These are phyloP conservation scores for Panthera leo DNA, from an alignment of 2,113 vertebrate species.

Conservation along the genomic window DNA sequence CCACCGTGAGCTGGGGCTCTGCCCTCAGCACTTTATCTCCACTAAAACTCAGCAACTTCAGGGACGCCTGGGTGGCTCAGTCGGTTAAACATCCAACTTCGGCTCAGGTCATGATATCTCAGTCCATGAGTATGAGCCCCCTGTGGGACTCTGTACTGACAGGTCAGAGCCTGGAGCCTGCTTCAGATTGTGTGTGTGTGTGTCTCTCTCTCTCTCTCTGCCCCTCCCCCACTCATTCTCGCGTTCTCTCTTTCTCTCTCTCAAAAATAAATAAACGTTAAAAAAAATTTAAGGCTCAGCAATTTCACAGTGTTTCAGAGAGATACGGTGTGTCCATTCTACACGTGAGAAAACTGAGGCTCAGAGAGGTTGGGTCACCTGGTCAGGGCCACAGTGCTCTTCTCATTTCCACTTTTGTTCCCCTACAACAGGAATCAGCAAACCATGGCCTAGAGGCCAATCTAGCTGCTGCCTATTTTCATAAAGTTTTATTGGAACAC, in stretches of 20 bases:
- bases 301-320: not conserved
- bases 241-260: no score
- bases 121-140: no score
- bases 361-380: not conserved
- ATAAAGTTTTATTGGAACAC: not conserved
- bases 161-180: no score
- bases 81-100: no score
- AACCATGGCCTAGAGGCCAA: not conserved
- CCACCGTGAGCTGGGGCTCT: rapidly evolving
- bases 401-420: not conserved
- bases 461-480: not conserved
- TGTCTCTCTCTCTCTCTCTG: no score
- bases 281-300: not conserved
- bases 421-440: not conserved
- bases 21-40: not conserved
- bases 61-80: no score
- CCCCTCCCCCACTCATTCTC: no score
- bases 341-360: not conserved
- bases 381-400: not conserved
- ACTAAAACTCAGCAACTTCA: no score
- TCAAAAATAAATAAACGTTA: no score
- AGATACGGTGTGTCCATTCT: not conserved
- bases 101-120: no score
- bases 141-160: no score
- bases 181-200: no score